Base-by-base conservation (phyloP, 2,113 vertebrate genomes). In the Isurus oxyrinchus region DNA sequence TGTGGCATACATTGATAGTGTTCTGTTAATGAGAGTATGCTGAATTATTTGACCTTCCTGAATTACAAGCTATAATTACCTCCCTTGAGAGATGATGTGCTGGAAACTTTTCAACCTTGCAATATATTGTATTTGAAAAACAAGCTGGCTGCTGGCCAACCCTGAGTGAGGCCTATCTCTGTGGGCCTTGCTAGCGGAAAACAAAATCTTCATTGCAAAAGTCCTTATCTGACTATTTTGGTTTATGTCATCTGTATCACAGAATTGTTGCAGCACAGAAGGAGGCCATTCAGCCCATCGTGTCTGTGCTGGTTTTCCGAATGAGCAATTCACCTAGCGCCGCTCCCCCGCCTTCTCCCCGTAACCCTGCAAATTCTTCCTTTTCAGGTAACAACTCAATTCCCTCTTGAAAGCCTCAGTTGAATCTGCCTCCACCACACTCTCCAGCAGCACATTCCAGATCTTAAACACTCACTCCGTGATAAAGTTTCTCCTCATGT, bases 61-160 rank as follows among this genome's bases (percentile, higher is more conserved):
- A 63, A 94, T 94, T 94, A 94, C 90, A 94, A 93, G 40, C 90
- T 63, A 94, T 94, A 94, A 94, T 94, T 63, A 94, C 90, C 5
- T 94, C 90, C 59, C 90, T 10, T 23, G 90, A 63, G 90, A 94
- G 57, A 94, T 94, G 21, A 63, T 63, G 5, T 66, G 57, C n/a
- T 94, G n/a, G 59, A 94, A 94, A 40, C 31, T 94, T 94, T 94
- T 94, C 90, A 94, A 40, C 90, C 90, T 94, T 40, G 35, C 90
- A 94, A 21, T 25, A 63, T 23, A 94, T 1, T 23, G 57, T 40
- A 63, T 94, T 94, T 94, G 90, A 19, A 40, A 94, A 94, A 94
- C 59, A 94, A 63, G 19, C 59, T 94, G 90, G 59, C 90, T 2
- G 0, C 16, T 0, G 19, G 90, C 90, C 90, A 94, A 19, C 21